These are phyloP conservation scores for Sus cebifrons DNA, from an alignment of 2,797 vertebrate genomes.

Conservation along the genomic window DNA sequence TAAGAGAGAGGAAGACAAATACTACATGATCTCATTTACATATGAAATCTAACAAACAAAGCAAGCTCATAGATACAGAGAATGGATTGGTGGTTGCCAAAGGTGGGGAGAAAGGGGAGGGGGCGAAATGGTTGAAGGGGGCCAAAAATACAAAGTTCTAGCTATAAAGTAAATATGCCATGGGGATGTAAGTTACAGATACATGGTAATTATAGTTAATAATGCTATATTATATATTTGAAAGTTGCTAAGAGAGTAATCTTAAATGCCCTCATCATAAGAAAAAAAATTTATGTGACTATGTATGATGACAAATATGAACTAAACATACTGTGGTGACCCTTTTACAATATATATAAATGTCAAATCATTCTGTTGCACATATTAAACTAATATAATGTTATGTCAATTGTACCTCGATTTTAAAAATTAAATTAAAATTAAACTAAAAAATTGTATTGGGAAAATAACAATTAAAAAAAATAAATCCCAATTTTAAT, in stretches of 20 bases:
- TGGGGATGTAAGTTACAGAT: neutral
- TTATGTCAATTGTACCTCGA: neutral
- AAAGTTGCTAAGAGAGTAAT: constrained; percentile 17
- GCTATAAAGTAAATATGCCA: neutral
- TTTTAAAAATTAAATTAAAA: too few species aligned
- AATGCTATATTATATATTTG: neutral
- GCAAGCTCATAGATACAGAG: neutral
- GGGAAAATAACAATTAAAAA: neutral
- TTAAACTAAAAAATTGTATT: too few species aligned
- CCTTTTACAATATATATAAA: neutral
- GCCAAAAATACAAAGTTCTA: neutral
- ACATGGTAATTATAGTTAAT: neutral
- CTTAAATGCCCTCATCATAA: neutral
- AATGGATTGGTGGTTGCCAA: neutral
- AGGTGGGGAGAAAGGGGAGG: neutral
- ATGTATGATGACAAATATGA: neutral
- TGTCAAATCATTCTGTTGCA: neutral
- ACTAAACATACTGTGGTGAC: neutral
- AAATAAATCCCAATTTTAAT: neutral
- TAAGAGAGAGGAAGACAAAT: neutral
- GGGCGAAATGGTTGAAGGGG: neutral
- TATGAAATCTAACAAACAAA: neutral
- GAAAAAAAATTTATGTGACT: neutral
- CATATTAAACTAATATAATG: neutral
- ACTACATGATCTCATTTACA: neutral